Evolutionary conservation across 2,797 vertebrate species (phyloP), one percentile per base, ranked within the genome.

Genomic region (Antennarius maculatus): DNA sequence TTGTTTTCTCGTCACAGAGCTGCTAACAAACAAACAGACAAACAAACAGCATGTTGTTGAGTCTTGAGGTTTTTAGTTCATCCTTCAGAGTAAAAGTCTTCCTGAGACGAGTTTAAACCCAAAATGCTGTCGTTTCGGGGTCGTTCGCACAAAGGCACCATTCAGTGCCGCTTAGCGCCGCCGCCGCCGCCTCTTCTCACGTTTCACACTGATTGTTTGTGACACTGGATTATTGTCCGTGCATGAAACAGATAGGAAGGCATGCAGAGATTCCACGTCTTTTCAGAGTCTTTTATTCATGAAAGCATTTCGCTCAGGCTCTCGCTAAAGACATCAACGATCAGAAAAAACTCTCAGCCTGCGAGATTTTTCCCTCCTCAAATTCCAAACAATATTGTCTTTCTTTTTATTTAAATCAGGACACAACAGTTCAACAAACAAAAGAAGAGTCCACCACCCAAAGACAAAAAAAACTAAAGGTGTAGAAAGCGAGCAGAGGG

Each of bases 261-360:
- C 82, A 90, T 92, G 89, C 88, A 88, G 77, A 92, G 86, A 84
- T 76, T 66, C 34, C 65, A 81, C 51, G 71, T 84, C 51, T 69
- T 92, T 91, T 93, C 69, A 90, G 81, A 93, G 85, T 82, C 42
- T 92, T 93, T 94, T 92, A 93, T 95, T 97, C 89, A 91, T 93
- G 92, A 92, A 89, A 77, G 90, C 89, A 85, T 77, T 88, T 88
- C 71, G 75, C 60, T 86, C 57, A 87, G 86, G 91, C 80, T 91
- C 89, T 92, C 85, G 89, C 91, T 86, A 78, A 64, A 91, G 95
- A 95, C 90, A 94, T 84, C 66, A 84, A 54, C 78, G 86, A 74
- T 83, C 88, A 89, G 92, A 89, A 88, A 23, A 79, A 82, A 85
- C 88, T 93, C 94, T 96, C 94, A 94, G 89, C 94, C 94, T 92